These are phyloP conservation scores for Sphaerophoria rueppellii DNA, from an alignment of 2,888 invertebrate genomes.

Conservation along the genomic window DNA sequence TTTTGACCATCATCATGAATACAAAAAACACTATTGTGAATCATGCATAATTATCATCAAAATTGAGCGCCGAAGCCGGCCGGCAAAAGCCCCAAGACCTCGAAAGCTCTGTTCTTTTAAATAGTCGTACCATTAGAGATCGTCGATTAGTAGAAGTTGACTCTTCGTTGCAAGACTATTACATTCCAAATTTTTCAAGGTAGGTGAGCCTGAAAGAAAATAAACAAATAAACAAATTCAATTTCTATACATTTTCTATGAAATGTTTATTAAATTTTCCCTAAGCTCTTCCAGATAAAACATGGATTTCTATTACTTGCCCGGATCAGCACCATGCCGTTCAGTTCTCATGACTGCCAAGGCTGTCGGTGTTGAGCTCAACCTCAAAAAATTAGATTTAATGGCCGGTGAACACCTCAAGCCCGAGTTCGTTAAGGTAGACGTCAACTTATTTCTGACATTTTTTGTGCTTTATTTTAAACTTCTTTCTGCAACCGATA, in stretches of 20 bases:
- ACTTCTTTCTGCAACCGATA: conserved; percentile 76
- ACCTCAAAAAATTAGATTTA: conserved; percentile 85
- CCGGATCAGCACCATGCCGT: conserved; percentile 87
- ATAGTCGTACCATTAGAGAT: conserved; percentile 19
- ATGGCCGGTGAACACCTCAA: conserved; percentile 86
- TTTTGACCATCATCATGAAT: background rate
- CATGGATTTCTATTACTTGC: conserved; percentile 86
- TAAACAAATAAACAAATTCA: background rate
- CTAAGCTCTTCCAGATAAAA: conserved; percentile 27
- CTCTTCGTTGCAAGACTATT: conserved; percentile 42
- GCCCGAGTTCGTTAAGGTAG: conserved; percentile 87
- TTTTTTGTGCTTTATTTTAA: no score
- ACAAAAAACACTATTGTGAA: conserved; percentile 6
- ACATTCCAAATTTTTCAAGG: conserved; percentile 29
- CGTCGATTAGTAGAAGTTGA: conserved; percentile 56
- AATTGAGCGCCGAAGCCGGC: background rate
- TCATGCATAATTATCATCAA: conserved; percentile 12
- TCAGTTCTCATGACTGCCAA: conserved; percentile 86
- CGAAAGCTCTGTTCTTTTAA: conserved; percentile 36
- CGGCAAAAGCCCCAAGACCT: background rate
- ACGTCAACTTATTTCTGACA: background rate
- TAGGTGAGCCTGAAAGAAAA: conserved; percentile 14
- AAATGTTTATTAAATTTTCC: background rate
- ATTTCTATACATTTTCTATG: background rate
- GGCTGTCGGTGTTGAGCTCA: conserved; percentile 86